These are phyloP conservation scores for Herminia tarsipennalis DNA, from an alignment of 2,888 invertebrate species.

Conservation along the genomic window DNA sequence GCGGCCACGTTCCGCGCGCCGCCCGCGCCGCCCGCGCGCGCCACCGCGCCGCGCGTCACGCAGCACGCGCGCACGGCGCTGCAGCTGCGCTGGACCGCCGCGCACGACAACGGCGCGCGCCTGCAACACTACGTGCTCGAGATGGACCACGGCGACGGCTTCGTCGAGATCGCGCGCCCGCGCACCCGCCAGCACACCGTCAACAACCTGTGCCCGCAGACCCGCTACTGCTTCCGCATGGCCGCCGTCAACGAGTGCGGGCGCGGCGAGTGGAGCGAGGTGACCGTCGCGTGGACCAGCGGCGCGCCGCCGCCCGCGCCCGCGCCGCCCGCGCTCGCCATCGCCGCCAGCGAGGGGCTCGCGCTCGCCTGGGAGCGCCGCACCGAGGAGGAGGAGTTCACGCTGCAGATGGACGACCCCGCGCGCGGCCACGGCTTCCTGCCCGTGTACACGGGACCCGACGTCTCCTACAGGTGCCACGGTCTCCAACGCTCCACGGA, in stretches of 20 bases:
- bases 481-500: conserved; percentile 90
- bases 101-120: conserved; percentile 92
- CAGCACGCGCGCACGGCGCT: conserved; percentile 89
- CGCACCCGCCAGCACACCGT: conserved; percentile 91
- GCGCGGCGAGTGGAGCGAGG: conserved; percentile 89
- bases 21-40: conserved; percentile 91
- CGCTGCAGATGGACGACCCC: conserved; percentile 91
- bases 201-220: conserved; percentile 91
- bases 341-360: conserved; percentile 87
- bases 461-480: conserved; percentile 88
- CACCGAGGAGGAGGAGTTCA: conserved; percentile 93
- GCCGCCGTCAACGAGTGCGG: conserved; percentile 94
- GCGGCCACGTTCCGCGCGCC: conserved; percentile 93
- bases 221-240: conserved; percentile 92
- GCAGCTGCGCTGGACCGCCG: conserved; percentile 89
- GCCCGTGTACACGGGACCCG: conserved; percentile 92
- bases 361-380: conserved; percentile 91
- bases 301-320: conserved; percentile 93
- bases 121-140: conserved; percentile 92
- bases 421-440: conserved; percentile 91
- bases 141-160: conserved; percentile 90
- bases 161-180: conserved; percentile 90
- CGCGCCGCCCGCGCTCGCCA: conserved; percentile 89
- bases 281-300: conserved; percentile 89
- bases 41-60: conserved; percentile 90